Evolutionary conservation across 2,113 vertebrate genomes (phyloP).

Genomic region (Myrmecophaga tridactyla): DNA sequence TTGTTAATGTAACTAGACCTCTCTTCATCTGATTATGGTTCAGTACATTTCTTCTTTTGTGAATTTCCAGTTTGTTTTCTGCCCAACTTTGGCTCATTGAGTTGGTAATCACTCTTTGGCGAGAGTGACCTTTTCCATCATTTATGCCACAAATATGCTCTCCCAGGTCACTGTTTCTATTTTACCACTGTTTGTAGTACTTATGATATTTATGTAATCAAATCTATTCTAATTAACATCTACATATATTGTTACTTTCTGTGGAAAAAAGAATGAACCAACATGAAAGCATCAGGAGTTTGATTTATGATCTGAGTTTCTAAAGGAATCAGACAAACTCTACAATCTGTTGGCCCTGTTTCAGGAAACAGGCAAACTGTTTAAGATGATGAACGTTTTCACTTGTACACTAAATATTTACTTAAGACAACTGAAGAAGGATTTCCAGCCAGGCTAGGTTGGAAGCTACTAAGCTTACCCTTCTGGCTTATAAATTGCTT

Average conservation of each 20-base stretch:
- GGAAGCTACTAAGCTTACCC: not conserved
- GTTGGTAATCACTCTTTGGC: not conserved
- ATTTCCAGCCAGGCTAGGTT: not conserved
- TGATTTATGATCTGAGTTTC: slow-evolving; percentile 39
- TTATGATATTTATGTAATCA: slow-evolving; percentile 27
- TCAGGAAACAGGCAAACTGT: not conserved
- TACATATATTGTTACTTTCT: slow-evolving; percentile 28
- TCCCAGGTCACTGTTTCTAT: not conserved
- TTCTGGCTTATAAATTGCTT: not conserved
- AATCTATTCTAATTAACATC: slow-evolving; percentile 6
- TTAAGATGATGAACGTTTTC: slow-evolving; percentile 33
- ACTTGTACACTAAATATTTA: slow-evolving; percentile 27
- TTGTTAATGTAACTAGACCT: not conserved
- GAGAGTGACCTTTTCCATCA: not conserved
- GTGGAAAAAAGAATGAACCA: not conserved
- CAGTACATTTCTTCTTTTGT: not conserved
- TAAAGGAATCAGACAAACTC: not conserved
- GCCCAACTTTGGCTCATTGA: not conserved
- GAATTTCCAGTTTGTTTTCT: not conserved
- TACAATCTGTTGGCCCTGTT: not conserved
- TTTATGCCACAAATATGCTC: slow-evolving; percentile 11
- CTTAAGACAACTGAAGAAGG: slow-evolving; percentile 2
- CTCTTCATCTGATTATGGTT: not conserved
- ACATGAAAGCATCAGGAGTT: not conserved
- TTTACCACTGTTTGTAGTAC: slow-evolving; percentile 27